These are phyloP conservation scores for Temnothorax curvispinosus DNA, from an alignment of 1,140 invertebrate species.

Conservation along the genomic window DNA sequence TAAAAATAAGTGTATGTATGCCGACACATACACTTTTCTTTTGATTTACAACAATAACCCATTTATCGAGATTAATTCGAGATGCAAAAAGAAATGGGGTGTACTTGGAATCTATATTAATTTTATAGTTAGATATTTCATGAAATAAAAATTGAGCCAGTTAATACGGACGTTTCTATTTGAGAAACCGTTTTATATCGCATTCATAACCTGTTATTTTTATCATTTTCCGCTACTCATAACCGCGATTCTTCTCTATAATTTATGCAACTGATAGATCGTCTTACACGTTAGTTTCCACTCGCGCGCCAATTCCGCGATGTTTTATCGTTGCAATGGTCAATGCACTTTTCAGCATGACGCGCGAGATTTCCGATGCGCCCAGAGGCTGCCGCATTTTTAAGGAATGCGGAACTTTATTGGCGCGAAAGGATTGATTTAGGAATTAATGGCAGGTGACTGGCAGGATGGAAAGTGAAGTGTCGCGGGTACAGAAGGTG, in stretches of 20 bases:
- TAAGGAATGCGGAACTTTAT: slow-evolving; percentile 59
- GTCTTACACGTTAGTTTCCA: background rate
- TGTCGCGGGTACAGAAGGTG: background rate
- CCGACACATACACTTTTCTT: background rate
- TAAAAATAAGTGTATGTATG: background rate
- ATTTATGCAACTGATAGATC: background rate
- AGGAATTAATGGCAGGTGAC: slow-evolving; percentile 69
- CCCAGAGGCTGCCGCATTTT: slow-evolving; percentile 30
- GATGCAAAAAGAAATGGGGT: background rate
- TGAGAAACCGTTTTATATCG: background rate
- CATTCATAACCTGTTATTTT: background rate
- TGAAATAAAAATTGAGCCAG: background rate
- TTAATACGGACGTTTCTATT: background rate
- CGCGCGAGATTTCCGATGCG: slow-evolving; percentile 4
- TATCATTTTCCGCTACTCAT: background rate
- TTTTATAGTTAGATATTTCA: background rate
- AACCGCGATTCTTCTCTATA: background rate
- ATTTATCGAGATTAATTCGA: background rate
- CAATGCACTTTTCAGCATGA: background rate
- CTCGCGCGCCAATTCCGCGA: background rate
- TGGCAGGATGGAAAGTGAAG: slow-evolving; percentile 36
- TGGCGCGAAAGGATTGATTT: slow-evolving; percentile 67
- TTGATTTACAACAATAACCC: background rate
- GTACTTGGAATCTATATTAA: background rate
- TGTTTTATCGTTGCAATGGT: background rate